Conservation (phyloP, 2,797 vertebrate genomes). For the Champsocephalus gunnari region DNA sequence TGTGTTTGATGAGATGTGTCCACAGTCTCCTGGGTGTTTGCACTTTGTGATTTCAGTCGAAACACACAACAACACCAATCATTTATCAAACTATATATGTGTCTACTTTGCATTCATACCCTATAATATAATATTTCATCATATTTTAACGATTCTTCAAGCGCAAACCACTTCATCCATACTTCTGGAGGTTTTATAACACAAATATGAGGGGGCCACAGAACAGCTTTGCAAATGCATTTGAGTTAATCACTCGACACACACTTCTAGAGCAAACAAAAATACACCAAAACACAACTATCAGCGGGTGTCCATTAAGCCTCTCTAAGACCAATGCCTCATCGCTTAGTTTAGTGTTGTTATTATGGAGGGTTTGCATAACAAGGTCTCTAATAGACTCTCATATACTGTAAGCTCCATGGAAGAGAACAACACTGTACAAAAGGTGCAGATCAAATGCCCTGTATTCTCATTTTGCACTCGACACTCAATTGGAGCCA, state of each 20-base stretch:
- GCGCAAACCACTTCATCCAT: slow-evolving; percentile 2
- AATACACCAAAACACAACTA: slow-evolving; percentile 15
- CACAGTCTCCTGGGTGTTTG: slow-evolving; percentile 19
- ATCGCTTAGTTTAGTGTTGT: slow-evolving; percentile 48
- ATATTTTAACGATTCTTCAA: background rate
- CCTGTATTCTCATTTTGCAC: slow-evolving; percentile 1
- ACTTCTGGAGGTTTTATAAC: slow-evolving; percentile 19
- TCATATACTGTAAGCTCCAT: slow-evolving; percentile 5
- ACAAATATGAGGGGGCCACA: background rate
- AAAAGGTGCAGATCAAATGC: slow-evolving; percentile 40
- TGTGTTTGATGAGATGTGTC: slow-evolving; percentile 23
- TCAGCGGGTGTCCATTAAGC: slow-evolving; percentile 18
- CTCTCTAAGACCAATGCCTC: slow-evolving; percentile 33
- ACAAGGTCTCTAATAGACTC: slow-evolving; percentile 42
- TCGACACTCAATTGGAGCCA: slow-evolving; percentile 20
- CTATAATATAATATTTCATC: background rate
- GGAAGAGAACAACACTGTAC: slow-evolving; percentile 37
- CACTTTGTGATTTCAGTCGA: slow-evolving; percentile 10
- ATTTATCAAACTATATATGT: background rate
- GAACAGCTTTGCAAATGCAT: slow-evolving; percentile 18
- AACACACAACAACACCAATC: slow-evolving; percentile 9
- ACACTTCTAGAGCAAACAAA: background rate
- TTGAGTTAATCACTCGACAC: background rate
- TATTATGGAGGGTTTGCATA: slow-evolving; percentile 27
- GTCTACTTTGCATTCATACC: background rate